A percentile compares a stretch with the other conserved stretches of the same genome.
Conservation (phyloP, 1,140 invertebrate genomes). For the honey bee (Apis mellifera) region DNA sequence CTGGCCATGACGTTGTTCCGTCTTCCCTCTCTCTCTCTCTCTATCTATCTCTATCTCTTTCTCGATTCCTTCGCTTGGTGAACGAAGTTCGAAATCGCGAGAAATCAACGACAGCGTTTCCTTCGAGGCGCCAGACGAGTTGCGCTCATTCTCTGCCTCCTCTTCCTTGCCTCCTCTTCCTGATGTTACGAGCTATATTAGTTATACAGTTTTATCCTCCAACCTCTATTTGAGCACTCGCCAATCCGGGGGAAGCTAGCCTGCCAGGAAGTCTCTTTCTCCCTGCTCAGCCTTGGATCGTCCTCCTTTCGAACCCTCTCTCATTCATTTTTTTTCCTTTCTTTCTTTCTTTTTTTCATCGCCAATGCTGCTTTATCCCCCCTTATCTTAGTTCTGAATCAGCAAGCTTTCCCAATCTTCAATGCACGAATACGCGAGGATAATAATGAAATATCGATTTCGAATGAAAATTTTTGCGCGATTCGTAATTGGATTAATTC, state of each 20-base stretch:
- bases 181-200: conserved; percentile 7
- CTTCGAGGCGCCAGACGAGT: conserved; percentile 47
- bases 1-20: conserved; percentile 45
- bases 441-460: not conserved
- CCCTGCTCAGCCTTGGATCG: not conserved
- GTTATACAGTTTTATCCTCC: conserved; percentile 28
- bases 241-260: conserved; percentile 18
- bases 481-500: not conserved
- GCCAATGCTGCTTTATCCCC: not conserved
- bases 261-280: not conserved
- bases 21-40: not conserved
- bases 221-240: conserved; percentile 44
- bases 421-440: not conserved
- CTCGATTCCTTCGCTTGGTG: too few species aligned
- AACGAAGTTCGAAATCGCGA: conserved; percentile 5
- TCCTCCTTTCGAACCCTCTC: not conserved
- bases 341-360: not conserved
- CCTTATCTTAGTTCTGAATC: too few species aligned
- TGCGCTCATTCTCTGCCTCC: conserved; percentile 27
- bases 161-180: too few species aligned
- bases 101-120: not conserved
- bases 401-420: not conserved
- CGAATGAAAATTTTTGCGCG: not conserved
- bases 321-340: conserved; percentile 7
- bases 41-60: not conserved